Evolutionary conservation across 2,113 vertebrate genomes (phyloP), one percentile per base, ranked within the genome.

Genomic region (Ciconia maguari): DNA sequence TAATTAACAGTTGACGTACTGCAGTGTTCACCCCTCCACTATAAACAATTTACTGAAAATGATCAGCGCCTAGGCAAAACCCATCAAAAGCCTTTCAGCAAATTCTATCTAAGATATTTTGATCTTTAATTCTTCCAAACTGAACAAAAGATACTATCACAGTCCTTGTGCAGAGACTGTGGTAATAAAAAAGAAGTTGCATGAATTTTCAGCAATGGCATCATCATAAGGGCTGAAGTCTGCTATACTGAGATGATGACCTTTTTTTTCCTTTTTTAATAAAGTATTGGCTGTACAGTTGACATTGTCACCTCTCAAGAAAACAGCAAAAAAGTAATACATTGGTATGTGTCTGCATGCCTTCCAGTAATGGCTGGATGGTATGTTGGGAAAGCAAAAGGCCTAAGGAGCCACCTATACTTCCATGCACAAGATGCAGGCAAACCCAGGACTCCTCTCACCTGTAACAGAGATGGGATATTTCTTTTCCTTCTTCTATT

Each of bases 1-100:
- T 82, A 96, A 96, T 95, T 95, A 96, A 83, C 64, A 81, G 26
- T 38, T 72, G 69, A 68, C 22, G 91, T 90, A 96, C 62, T 90
- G 91, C 44, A 70, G 15, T 14, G 26, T 71, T 79, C 46, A 86
- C 12, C 24, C 19, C 17, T 48, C 7, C 27, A n/a, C 11, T 19
- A 19, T 24, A 86, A 74, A 42, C 80, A 95, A 89, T 57, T 77
- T 85, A 77, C 34, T 64, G 52, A 93, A 97, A 96, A 94, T 83
- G 29, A 80, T 65, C 61, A 95, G 78, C 42, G 18, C 38, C 61
- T 55, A 94, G 78, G 89, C 55, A 92, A 96, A 97, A 90, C n/a
- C 71, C 89, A 90, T 38, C 65, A 44, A 71, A 92, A 90, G 69
- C 42, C 38, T 93, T 95, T 88, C 95, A 96, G 72, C 26, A 75